Evolutionary conservation across 2,113 vertebrate species (phyloP).

Genomic region (Gobio gobio): DNA sequence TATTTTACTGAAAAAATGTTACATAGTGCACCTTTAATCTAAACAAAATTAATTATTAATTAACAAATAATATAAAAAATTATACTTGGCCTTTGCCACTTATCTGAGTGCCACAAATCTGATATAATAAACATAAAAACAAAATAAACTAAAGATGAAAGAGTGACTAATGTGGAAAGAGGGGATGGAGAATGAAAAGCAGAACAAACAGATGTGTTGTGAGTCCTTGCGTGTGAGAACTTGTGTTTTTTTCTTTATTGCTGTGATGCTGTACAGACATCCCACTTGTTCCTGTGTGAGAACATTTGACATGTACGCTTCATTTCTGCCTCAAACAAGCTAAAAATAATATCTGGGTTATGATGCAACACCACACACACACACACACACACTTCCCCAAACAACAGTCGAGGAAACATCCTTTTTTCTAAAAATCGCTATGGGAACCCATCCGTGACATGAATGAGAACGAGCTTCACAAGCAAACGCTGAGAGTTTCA

Average conservation of each 20-base stretch:
- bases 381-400: slow-evolving; percentile 10
- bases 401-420: background rate
- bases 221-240: background rate
- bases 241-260: background rate
- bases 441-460: background rate
- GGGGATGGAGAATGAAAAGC: background rate
- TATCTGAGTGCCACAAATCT: background rate
- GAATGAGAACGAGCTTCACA: background rate
- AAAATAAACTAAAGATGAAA: background rate
- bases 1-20: too few relatives aligned
- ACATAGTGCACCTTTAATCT: too few relatives aligned
- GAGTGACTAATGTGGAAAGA: background rate
- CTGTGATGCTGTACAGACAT: slow-evolving; percentile 11
- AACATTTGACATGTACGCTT: background rate
- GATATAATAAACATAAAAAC: too few relatives aligned
- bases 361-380: slow-evolving; percentile 54
- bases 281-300: background rate
- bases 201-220: background rate
- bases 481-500: background rate
- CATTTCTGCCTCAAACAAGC: slow-evolving; percentile 42
- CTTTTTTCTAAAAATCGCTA: background rate
- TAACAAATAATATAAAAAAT: too few relatives aligned
- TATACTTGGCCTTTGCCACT: background rate
- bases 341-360: slow-evolving; percentile 80
- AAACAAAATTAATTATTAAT: too few relatives aligned